Evolutionary conservation across 2,888 invertebrate species (phyloP), one percentile per base, ranked within the genome.

Genomic region (Copidosoma aretas): DNA sequence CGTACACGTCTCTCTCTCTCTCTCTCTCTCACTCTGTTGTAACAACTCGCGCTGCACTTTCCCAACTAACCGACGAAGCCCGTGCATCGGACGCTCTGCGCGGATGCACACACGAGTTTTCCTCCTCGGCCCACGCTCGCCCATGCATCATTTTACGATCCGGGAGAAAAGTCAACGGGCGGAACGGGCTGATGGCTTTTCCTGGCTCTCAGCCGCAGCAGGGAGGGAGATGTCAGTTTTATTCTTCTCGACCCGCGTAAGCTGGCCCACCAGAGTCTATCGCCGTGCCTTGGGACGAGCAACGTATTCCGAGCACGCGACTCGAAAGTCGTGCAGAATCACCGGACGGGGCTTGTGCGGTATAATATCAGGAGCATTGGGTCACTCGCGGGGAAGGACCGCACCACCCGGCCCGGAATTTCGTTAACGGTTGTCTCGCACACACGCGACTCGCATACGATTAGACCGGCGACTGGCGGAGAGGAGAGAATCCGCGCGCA

Each of bases 371-470:
- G 12, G 43, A 32, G 2, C 43, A 46, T 3, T 15, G 43, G 43
- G 17, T 46, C 43, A 3, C 17, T 46, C 15, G 43, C 43, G 8
- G 3, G 3, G 12, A 17, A 15, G 3, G 12, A 17, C 12, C 43
- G 3, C 43, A 3, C 8, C 32, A 32, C 43, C 15, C 15, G 12
- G 41, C 41, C 8, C 43, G 43, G 43, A 46, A 46, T 46, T 46
- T 46, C 8, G 22, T 41, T 21, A 15, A 10, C 19, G 52, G 10
- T 15, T 15, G 19, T 2, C n/a, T 64, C 41, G 15, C 62, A 57
- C 19, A 62, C 64, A 61, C 72, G 68, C 24, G 54, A 1, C 70
- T 59, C 52, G 70, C 70, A 70, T 72, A 63, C 67, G 62, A 69
- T 71, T 70, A 70, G 41, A 57, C 43, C 24, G 14, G 21, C 19